phyloP scores from a whole-genome alignment of 2,113 vertebrate species.

The Petrocephalus zakoni region DNA sequence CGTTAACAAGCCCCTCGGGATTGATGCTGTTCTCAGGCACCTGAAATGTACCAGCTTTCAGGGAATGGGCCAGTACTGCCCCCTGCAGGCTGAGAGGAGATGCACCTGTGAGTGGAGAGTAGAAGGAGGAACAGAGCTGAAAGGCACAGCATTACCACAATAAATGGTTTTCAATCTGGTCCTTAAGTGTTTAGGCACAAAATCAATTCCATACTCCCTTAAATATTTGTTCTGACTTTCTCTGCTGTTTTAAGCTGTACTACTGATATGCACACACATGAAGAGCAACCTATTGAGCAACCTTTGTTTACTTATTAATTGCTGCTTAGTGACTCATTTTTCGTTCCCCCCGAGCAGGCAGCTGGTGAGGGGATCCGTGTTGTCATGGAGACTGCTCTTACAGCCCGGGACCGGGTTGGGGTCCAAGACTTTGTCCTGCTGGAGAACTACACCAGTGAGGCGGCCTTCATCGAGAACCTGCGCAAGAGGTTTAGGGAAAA shows the following conservation, averaged over 20 bases:
- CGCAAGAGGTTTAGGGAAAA: slow-evolving; percentile 88
- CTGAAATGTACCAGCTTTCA: background rate
- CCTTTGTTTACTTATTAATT: background rate
- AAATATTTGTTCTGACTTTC: too few species aligned
- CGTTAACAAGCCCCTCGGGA: background rate
- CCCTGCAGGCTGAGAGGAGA: background rate
- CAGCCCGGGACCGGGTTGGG: slow-evolving; percentile 88
- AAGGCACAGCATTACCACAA: background rate
- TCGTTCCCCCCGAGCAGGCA: slow-evolving; percentile 57
- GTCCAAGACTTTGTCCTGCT: slow-evolving; percentile 95
- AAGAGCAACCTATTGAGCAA: background rate
- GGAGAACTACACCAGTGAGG: slow-evolving; percentile 93
- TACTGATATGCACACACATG: background rate
- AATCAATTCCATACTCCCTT: background rate
- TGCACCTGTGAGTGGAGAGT: background rate
- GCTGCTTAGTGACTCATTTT: background rate
- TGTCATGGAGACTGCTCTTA: slow-evolving; percentile 89
- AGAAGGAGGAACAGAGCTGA: background rate
- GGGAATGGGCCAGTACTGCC: background rate
- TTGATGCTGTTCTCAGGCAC: background rate
- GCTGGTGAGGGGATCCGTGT: slow-evolving; percentile 80
- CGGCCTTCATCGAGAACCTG: slow-evolving; percentile 91
- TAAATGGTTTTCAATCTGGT: background rate
- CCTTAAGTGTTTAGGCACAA: background rate
- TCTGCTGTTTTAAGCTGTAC: background rate